phyloP scores from a whole-genome alignment of 2,797 vertebrate species.

The Serranus cabrilla region DNA sequence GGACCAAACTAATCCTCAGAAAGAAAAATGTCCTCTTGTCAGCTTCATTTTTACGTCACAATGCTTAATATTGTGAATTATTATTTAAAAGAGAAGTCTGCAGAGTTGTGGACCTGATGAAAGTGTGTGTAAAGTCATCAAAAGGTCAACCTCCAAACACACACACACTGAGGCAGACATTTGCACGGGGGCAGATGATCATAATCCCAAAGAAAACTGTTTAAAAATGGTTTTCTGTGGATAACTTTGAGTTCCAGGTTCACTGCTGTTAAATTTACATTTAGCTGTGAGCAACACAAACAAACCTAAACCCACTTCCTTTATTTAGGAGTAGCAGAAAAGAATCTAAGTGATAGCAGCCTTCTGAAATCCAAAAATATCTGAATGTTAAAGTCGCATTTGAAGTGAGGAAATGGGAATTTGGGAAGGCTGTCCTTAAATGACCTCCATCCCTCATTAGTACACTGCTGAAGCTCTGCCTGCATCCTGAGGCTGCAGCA shows the following conservation, averaged over 20 bases:
- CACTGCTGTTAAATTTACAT: neutral
- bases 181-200: neutral
- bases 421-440: neutral
- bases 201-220: neutral
- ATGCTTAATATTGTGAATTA: neutral
- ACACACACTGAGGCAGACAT: neutral
- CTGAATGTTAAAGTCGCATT: neutral
- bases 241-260: neutral
- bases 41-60: neutral
- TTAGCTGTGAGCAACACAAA: neutral
- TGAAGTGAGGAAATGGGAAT: neutral
- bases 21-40: neutral
- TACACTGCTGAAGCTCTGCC: neutral
- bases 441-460: neutral
- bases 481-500: slow-evolving; percentile 11
- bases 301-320: neutral
- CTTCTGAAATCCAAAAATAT: neutral
- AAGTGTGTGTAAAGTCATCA: neutral
- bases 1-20: neutral
- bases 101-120: neutral
- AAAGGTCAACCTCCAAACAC: neutral
- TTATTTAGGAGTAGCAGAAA: neutral
- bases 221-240: neutral
- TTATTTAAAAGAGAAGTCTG: neutral
- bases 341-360: neutral